phyloP scores from a whole-genome alignment of 2,888 invertebrate species.

The Augiades crinisus region DNA sequence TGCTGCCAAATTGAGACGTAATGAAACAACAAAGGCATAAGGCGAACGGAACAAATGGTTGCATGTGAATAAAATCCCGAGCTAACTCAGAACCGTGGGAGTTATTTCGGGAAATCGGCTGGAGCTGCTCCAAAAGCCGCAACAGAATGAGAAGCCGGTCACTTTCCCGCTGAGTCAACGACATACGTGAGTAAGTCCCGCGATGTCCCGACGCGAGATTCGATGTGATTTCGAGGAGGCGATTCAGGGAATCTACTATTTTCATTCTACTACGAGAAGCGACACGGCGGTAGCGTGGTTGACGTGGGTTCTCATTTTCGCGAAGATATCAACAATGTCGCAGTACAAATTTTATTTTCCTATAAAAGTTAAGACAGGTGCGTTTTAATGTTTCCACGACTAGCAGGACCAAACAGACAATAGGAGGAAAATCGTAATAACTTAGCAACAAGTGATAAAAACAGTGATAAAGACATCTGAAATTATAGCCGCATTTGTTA shows the following conservation, averaged over 20 bases:
- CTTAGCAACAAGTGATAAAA: too few species aligned
- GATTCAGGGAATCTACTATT: constrained; percentile 52
- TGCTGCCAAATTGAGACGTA: constrained; percentile 10
- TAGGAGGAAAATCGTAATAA: too few species aligned
- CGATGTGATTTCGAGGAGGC: constrained; percentile 23
- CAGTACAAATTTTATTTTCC: too few species aligned
- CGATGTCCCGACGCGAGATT: constrained; percentile 29
- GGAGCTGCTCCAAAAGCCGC: constrained; percentile 73
- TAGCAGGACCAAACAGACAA: too few species aligned
- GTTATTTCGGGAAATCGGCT: constrained; percentile 75
- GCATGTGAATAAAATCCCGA: constrained; percentile 60
- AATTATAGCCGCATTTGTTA: too few species aligned
- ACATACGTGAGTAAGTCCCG: constrained; percentile 48
- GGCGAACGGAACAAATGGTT: constrained; percentile 52
- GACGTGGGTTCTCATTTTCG: too few species aligned
- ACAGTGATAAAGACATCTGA: too few species aligned
- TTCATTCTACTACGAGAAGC: constrained; percentile 35
- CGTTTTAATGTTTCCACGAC: too few species aligned
- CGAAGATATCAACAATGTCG: too few species aligned
- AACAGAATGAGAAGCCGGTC: constrained; percentile 66
- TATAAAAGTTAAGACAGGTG: too few species aligned
- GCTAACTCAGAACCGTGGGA: constrained; percentile 56
- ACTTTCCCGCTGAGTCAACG: constrained; percentile 74
- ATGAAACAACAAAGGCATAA: constrained; percentile 28
- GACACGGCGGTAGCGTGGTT: too few species aligned